phyloP scores from a whole-genome alignment of 2,797 vertebrate genomes.

The Hybognathus amarus region DNA sequence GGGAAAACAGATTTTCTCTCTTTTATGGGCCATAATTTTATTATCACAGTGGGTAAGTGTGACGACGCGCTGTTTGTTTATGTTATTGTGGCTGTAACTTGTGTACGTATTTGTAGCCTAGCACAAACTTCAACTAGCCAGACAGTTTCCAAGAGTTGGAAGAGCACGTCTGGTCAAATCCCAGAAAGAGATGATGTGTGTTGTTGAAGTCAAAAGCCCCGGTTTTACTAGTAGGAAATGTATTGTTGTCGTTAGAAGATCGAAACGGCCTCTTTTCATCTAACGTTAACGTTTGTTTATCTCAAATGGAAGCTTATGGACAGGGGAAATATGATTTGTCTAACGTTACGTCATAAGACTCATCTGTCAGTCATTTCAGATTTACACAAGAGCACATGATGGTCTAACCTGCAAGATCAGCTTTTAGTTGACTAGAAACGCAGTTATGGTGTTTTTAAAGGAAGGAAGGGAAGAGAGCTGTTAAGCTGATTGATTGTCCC shows the following conservation, averaged over 20 bases:
- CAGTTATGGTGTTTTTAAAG: not conserved
- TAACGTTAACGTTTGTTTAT: not conserved
- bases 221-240: not conserved
- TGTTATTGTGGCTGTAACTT: not conserved
- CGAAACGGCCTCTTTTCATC: not conserved
- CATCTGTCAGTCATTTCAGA: not conserved
- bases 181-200: not conserved
- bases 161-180: not conserved
- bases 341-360: not conserved
- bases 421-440: not conserved
- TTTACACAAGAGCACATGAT: conserved; percentile 1
- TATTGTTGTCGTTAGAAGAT: not conserved
- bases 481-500: not conserved
- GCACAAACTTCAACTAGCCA: conserved; percentile 9
- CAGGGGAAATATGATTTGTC: not conserved
- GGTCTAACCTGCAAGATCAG: conserved; percentile 22
- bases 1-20: not conserved
- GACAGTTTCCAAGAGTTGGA: not conserved
- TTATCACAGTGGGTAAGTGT: conserved; percentile 32
- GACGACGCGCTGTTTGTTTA: not conserved
- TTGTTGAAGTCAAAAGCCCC: not conserved
- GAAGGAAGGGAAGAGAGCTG: not conserved
- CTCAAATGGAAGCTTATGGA: not conserved
- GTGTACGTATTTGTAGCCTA: conserved; percentile 14
- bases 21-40: conserved; percentile 33